Evolutionary conservation across 2,113 vertebrate species (phyloP).

Genomic region (Zosterops hypoxanthus): DNA sequence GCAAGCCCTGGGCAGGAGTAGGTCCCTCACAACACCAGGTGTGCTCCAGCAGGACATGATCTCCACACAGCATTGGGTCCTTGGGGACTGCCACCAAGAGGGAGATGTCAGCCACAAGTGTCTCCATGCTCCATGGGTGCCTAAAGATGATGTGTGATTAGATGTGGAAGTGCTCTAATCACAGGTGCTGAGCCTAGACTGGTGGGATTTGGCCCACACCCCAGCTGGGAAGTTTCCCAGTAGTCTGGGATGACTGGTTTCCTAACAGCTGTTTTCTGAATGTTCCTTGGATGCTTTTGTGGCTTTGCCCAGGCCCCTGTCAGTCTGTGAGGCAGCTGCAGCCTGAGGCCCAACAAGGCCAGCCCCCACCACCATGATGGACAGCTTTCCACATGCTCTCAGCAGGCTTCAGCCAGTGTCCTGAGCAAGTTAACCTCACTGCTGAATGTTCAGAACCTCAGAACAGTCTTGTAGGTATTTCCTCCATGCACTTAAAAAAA

Average conservation of each 20-base stretch:
- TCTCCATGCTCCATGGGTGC: neutral
- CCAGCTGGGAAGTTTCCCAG: neutral
- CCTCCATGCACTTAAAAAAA: neutral
- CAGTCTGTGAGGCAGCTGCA: neutral
- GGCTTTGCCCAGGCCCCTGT: neutral
- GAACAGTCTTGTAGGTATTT: neutral
- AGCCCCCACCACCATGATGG: no score
- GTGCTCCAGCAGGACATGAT: neutral
- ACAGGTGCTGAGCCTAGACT: neutral
- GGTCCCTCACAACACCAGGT: neutral
- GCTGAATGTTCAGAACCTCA: neutral
- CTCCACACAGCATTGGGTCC: accelerated
- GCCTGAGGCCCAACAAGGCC: neutral
- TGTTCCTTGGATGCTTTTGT: neutral
- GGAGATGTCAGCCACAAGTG: neutral
- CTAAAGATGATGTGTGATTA: neutral
- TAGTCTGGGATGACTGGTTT: accelerated
- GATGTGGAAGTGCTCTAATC: neutral
- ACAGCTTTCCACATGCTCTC: no score
- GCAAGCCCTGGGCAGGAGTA: neutral
- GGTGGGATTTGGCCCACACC: neutral
- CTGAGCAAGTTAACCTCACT: neutral
- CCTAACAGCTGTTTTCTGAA: neutral
- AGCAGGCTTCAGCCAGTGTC: neutral
- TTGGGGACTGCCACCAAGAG: neutral